Conservation (phyloP, 30 jellyfish, hydroid and myxozoan species). For the Sanderia malayensis region DNA sequence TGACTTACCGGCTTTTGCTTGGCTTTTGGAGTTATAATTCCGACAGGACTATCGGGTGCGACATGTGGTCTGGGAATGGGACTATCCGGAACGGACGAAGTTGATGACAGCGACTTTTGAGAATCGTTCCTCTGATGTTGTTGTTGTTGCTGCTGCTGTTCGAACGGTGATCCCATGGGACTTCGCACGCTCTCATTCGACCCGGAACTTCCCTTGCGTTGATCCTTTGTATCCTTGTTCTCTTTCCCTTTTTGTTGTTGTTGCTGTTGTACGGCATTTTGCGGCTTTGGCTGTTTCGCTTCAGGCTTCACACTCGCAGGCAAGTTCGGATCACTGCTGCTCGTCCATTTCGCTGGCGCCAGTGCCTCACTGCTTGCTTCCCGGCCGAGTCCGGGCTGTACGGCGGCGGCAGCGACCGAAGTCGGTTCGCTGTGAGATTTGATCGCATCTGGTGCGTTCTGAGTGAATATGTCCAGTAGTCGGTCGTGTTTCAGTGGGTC, state of each 20-base stretch:
- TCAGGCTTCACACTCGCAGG: slow-evolving; percentile 28
- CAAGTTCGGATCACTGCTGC: slow-evolving; percentile 73
- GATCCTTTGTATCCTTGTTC: slow-evolving; percentile 15
- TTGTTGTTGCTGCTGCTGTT: slow-evolving; percentile 36
- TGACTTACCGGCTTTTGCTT: slow-evolving; percentile 64
- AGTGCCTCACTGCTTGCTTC: slow-evolving; percentile 2
- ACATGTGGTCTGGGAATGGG: slow-evolving; percentile 27
- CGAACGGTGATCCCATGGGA: slow-evolving; percentile 60
- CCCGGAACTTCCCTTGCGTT: slow-evolving; percentile 48
- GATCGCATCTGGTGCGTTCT: slow-evolving; percentile 7
- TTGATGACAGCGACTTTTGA: slow-evolving; percentile 52
- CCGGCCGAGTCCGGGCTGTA: slow-evolving; percentile 22
- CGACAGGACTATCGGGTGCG: slow-evolving; percentile 46
- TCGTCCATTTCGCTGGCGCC: slow-evolving; percentile 45
- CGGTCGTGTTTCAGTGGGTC: slow-evolving; percentile 38
- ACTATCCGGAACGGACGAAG: slow-evolving; percentile 43
- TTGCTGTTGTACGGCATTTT: slow-evolving; percentile 43
- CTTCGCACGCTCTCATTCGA: slow-evolving; percentile 37
- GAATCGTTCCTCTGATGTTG: slow-evolving; percentile 44
- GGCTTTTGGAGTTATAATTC: slow-evolving; percentile 40
- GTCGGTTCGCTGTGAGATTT: slow-evolving; percentile 70
- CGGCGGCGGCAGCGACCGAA: slow-evolving; percentile 33
- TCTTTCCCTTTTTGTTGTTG: slow-evolving; percentile 14
- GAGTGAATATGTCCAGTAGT: slow-evolving; percentile 33
- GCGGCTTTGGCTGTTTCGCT: slow-evolving; percentile 6